Percentiles rank a stretch among this genome's conserved stretches.
These are phyloP conservation scores for Aquatica leii DNA, from an alignment of 2,888 invertebrate genomes.

Conservation along the genomic window DNA sequence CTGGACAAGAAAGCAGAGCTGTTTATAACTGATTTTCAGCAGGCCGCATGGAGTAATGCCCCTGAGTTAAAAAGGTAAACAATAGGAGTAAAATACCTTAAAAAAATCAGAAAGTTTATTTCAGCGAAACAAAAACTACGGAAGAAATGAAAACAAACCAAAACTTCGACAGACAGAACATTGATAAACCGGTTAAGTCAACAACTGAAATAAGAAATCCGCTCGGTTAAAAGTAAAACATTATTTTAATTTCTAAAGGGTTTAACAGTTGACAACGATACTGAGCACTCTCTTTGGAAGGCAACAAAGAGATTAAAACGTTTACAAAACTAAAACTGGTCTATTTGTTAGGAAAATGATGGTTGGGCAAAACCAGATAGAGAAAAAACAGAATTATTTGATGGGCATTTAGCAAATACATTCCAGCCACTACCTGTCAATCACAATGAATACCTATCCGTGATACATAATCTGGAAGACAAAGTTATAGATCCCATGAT, in stretches of 20 bases:
- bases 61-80: not conserved
- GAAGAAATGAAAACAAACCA: not conserved
- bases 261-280: slow-evolving; percentile 10
- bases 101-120: not conserved
- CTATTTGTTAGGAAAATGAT: slow-evolving; percentile 6
- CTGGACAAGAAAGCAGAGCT: not conserved
- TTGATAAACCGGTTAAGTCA: slow-evolving; percentile 5
- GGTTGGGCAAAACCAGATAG: slow-evolving; percentile 9
- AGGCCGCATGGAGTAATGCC: not conserved
- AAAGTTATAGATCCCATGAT: not conserved
- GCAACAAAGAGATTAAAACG: slow-evolving; percentile 11
- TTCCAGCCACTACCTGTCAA: not conserved
- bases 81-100: not conserved
- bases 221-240: not conserved
- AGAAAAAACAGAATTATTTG: slow-evolving; percentile 11
- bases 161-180: not conserved
- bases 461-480: not conserved
- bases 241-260: slow-evolving; percentile 8
- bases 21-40: not conserved
- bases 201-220: not conserved
- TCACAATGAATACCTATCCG: not conserved
- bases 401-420: not conserved
- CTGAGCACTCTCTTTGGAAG: slow-evolving; percentile 13
- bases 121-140: not conserved
- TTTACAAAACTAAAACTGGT: slow-evolving; percentile 5